Evolutionary conservation across 2,888 invertebrate species (phyloP).

Genomic region (Melieria picta): DNA sequence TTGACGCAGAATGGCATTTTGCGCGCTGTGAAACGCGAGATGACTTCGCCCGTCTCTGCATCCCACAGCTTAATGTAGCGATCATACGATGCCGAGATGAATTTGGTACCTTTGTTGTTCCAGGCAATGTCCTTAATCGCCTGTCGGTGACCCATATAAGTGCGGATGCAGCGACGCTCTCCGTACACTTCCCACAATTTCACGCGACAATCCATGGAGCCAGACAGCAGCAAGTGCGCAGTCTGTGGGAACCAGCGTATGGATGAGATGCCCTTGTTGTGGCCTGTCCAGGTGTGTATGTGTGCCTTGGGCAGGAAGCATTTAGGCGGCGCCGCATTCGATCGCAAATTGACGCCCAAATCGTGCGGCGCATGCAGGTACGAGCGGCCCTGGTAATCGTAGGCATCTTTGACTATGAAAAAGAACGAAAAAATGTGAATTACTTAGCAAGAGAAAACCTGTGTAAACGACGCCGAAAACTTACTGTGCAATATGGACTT

Average conservation of each 20-base stretch:
- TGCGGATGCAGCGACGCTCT: conserved; percentile 89
- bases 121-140: conserved; percentile 97
- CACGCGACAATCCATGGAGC: conserved; percentile 96
- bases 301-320: conserved; percentile 97
- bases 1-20: conserved; percentile 99
- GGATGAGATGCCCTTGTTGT: conserved; percentile 94
- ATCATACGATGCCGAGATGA: conserved; percentile 97
- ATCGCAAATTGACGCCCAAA: conserved; percentile 87
- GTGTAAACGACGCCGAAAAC: conserved; percentile 52
- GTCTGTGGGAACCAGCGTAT: conserved; percentile 95
- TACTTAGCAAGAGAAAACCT: not conserved
- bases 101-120: conserved; percentile 91
- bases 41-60: conserved; percentile 92
- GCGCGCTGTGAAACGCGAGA: conserved; percentile 89
- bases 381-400: conserved; percentile 97
- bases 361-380: conserved; percentile 94
- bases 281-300: conserved; percentile 96
- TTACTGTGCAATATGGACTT: conserved; percentile 92
- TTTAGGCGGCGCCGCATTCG: conserved; percentile 89
- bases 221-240: conserved; percentile 93
- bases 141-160: conserved; percentile 96
- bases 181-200: conserved; percentile 99
- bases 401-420: conserved; percentile 83
- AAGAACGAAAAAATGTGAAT: not conserved
- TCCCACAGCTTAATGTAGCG: conserved; percentile 99